A percentile compares a stretch with the other conserved stretches of the same genome.
Conservation (phyloP, 1,140 invertebrate genomes). For the Elymnias hypermnestra region DNA sequence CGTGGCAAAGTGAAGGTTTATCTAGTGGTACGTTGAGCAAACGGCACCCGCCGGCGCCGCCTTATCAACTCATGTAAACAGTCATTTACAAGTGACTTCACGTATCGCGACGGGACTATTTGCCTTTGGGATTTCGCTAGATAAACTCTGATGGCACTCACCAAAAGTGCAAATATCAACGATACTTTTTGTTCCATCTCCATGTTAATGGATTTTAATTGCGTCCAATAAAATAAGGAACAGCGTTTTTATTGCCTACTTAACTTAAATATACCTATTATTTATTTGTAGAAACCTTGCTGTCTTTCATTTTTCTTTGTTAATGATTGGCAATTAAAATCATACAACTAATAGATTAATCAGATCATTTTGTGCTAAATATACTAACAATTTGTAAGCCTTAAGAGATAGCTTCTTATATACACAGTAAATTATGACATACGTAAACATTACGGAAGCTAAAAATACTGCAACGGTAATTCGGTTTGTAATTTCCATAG, state of each 20-base stretch:
- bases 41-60: conserved; percentile 62
- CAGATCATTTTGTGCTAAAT: no score
- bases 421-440: no score
- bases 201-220: conserved; percentile 4
- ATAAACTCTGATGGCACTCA: conserved; percentile 39
- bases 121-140: conserved; percentile 57
- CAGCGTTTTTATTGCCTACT: no score
- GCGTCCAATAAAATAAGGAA: not conserved
- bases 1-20: conserved; percentile 42
- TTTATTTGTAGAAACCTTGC: not conserved
- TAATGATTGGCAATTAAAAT: no score
- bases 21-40: conserved; percentile 40
- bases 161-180: conserved; percentile 25
- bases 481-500: no score
- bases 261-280: no score
- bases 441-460: no score
- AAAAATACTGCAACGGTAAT: no score
- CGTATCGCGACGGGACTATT: conserved; percentile 51
- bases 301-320: no score
- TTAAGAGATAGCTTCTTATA: no score
- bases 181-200: not conserved
- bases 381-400: no score
- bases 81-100: conserved; percentile 58
- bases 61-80: conserved; percentile 66
- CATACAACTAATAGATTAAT: no score